phyloP scores from a whole-genome alignment of 2,113 vertebrate genomes.

The Scopus umbretta region DNA sequence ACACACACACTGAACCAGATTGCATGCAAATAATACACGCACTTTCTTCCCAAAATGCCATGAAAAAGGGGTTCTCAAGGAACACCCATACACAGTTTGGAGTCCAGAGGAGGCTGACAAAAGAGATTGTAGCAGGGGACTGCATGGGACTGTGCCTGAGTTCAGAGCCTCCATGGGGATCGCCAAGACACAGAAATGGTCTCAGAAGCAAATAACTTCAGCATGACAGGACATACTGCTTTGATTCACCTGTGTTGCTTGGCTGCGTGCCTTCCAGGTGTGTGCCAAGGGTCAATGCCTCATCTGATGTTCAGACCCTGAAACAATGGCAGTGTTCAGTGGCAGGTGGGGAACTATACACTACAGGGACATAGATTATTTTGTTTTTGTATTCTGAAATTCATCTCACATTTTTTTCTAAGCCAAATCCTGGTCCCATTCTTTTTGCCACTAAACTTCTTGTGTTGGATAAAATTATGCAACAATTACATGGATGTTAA shows the following conservation, averaged over 20 bases:
- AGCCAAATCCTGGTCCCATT: background rate
- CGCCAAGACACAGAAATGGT: background rate
- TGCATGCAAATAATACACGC: background rate
- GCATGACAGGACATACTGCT: background rate
- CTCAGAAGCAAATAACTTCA: background rate
- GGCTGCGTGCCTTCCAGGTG: background rate
- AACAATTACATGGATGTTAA: accelerated
- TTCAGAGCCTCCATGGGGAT: background rate
- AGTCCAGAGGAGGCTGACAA: background rate
- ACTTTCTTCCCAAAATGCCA: background rate
- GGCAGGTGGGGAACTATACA: background rate
- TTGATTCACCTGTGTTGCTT: background rate
- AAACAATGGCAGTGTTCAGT: background rate
- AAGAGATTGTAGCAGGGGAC: background rate
- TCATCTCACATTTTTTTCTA: background rate
- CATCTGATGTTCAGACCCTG: background rate
- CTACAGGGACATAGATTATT: background rate
- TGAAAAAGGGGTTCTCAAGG: background rate
- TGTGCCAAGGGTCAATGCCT: background rate
- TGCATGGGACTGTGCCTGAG: background rate
- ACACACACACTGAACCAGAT: background rate
- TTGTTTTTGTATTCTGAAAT: background rate
- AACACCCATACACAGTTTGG: accelerated
- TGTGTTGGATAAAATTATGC: background rate
- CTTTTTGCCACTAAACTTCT: background rate